A percentile compares a stretch with the other conserved stretches of the same genome.
Evolutionary conservation across 1,140 invertebrate species (phyloP).

Genomic region (Drosophila arawakana): DNA sequence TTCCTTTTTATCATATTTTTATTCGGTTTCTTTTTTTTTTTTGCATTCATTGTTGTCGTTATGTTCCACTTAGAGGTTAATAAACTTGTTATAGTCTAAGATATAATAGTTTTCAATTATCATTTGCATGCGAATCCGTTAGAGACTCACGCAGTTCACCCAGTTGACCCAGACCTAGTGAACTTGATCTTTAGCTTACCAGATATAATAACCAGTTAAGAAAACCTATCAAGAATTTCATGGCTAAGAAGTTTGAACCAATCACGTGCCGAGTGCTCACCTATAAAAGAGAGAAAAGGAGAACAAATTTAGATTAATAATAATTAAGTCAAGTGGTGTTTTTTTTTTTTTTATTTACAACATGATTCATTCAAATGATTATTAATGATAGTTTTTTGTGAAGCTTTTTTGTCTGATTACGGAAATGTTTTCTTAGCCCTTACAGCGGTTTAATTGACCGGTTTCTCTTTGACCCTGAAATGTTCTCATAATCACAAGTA

Average conservation of each 20-base stretch:
- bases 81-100: slow-evolving; percentile 66
- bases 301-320: slow-evolving; percentile 6
- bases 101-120: slow-evolving; percentile 41
- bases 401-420: not conserved
- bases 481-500: not conserved
- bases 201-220: not conserved
- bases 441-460: slow-evolving; percentile 5
- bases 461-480: slow-evolving; percentile 3
- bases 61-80: slow-evolving; percentile 77
- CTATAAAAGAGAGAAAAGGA: slow-evolving; percentile 44
- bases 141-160: slow-evolving; percentile 43
- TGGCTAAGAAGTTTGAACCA: slow-evolving; percentile 44
- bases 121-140: slow-evolving; percentile 63
- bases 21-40: slow-evolving; percentile 5
- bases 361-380: slow-evolving; percentile 20
- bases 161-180: slow-evolving; percentile 76
- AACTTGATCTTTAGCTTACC: slow-evolving; percentile 66
- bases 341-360: slow-evolving; percentile 25
- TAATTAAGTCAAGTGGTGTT: not conserved
- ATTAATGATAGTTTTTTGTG: slow-evolving; percentile 17
- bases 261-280: slow-evolving; percentile 40
- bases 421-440: slow-evolving; percentile 13
- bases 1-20: slow-evolving; percentile 29
- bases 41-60: slow-evolving; percentile 48
- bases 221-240: slow-evolving; percentile 35